Base-by-base conservation (phyloP, 2,888 invertebrate genomes). In the Chymomyza fuscimana region DNA sequence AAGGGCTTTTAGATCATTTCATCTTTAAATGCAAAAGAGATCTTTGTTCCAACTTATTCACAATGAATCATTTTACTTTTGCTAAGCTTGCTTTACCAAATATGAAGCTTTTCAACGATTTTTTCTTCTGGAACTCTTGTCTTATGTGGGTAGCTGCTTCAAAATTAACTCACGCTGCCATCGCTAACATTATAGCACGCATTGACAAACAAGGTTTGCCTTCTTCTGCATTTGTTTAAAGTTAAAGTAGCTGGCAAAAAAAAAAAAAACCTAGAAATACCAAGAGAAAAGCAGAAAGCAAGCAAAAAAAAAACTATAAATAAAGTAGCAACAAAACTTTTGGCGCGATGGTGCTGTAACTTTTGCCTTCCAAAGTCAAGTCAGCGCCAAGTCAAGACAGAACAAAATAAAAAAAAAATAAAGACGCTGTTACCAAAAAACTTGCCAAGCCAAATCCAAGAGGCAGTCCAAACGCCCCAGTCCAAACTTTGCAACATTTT, bases 361-460 rank as follows among this genome's bases (percentile, higher is more conserved):
- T 87, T 81, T 87, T 79, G 74, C 68, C 74, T 73, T 67, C 32
- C 40, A 79, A 79, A 70, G 70, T 67, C 19, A 54, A 54, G 12
- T 7, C 32, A 5, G 4, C 5, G 7, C 32, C 32, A 32, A 32
- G 32, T 32, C 7, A 40, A 40, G 40, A 5, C 5, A 32, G 4
- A 32, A 32, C 40, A 9, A 40, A 40, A 40, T 5, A 40, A 40
- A 40, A 46, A 46, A 46, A 46, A 46, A 46, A 46, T 3, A 46
- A 4, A 46, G 12, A 12, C 40, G 40, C 40, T 46, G 10, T 46
- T 46, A 46, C 40, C 40, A 46, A 46, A 12, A 12, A 46, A 46
- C 40, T 46, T 46, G 40, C 40, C 40, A 46, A 46, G 40, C 12
- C 40, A 46, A 46, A 46, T 46, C 61, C 25, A 2, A 16, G 15